Evolutionary conservation across 37 sponge, comb jelly and placozoan genomes (phyloP), one percentile per base, ranked within the genome.

Genomic region (Ephydatia muelleri): DNA sequence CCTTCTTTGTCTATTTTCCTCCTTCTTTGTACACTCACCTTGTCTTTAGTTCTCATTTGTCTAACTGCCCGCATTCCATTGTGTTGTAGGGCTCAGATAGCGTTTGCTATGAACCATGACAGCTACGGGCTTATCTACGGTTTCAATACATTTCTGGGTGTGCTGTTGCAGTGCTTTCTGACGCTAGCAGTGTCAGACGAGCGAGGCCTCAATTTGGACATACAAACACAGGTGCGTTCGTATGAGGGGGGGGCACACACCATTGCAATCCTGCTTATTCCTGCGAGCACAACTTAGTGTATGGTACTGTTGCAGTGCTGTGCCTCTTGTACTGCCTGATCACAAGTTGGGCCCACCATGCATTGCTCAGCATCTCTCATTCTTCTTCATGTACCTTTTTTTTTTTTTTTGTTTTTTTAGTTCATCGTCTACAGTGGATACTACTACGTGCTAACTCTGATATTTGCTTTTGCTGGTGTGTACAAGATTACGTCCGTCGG

Each of bases 111-210:
- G 57, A 72, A 83, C 32, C 84, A 87, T 30, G 85, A 90, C 36
- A 87, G 85, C 75, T 95, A 92, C 71, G 93, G 91, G 1, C 80
- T 95, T 19, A 92, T 95, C 28, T 92, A 92, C 90, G 96, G 96
- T 0, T 86, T 92, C 85, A 95, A 95, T 73, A 88, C 82, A 31
- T 89, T 93, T 64, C 33, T 92, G 19, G 93, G 93, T 39, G 81
- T 95, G 14, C 49, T 82, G 21, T 67, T 95, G 57, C 85, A 92
- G 82, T 85, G 88, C 3, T 29, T 90, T 3, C 82, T 95, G 57
- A 95, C 95, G 0, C 37, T 83, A 8, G 57, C 83, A 0, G 84
- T 91, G 75, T 38, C 83, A 21, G 92, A 85, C 37, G 72, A 86
- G 37, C 36, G 47, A 28, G 87, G 95, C 25, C 87, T 95, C 14